These are phyloP conservation scores for Novumbra hubbsi DNA, from an alignment of 2,797 vertebrate genomes.

Conservation along the genomic window DNA sequence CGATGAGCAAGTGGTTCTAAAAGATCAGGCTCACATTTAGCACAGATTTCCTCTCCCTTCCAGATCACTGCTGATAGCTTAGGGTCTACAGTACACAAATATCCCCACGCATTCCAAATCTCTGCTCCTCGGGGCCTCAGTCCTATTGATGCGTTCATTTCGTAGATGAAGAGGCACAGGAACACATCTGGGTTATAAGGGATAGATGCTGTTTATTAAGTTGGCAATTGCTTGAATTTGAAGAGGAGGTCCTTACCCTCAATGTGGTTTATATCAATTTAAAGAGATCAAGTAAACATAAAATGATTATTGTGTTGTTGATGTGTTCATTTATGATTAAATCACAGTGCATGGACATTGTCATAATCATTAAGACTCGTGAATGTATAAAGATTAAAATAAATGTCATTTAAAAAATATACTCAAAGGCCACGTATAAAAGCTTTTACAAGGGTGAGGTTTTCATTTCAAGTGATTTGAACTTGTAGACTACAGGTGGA, in stretches of 20 bases:
- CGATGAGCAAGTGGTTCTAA: background rate
- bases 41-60: background rate
- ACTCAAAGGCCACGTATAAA: too few species aligned
- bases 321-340: background rate
- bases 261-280: slow-evolving; percentile 15
- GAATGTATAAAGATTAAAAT: background rate
- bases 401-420: too few species aligned
- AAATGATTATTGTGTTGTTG: background rate
- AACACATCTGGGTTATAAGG: background rate
- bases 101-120: background rate
- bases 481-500: too few species aligned
- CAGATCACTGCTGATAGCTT: background rate
- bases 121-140: background rate
- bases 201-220: background rate
- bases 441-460: too few species aligned
- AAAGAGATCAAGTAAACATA: background rate
- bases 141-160: background rate
- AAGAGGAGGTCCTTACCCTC: slow-evolving; percentile 31
- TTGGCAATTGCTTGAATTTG: background rate
- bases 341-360: background rate
- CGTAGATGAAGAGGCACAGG: background rate
- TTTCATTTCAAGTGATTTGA: too few species aligned
- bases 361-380: background rate
- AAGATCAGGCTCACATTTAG: background rate
- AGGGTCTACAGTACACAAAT: background rate